Percentiles rank a stretch among this genome's conserved stretches.
Conservation (phyloP, 2,113 vertebrate genomes). For the Cercopithecus mona region DNA sequence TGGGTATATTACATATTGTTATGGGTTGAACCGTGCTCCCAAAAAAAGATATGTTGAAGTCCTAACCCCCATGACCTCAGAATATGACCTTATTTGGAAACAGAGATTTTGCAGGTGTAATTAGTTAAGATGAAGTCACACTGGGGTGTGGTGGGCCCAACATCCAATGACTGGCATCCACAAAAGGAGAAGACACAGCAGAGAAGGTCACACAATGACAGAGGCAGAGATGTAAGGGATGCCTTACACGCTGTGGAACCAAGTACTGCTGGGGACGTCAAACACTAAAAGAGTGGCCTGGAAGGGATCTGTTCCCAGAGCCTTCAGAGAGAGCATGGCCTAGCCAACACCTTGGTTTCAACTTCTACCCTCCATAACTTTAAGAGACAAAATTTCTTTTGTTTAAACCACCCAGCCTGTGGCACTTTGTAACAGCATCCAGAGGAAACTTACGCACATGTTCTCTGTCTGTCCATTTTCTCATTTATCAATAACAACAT, state of each 20-base stretch:
- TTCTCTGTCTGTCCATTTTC: neutral
- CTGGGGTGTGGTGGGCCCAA: neutral
- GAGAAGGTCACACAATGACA: neutral
- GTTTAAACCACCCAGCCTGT: neutral
- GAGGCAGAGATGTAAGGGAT: neutral
- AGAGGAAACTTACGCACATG: neutral
- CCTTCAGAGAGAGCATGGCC: neutral
- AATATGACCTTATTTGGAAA: neutral
- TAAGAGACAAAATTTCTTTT: neutral
- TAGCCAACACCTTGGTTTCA: neutral
- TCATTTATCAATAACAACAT: rapidly evolving
- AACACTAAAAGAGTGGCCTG: no score
- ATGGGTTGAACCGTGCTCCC: neutral
- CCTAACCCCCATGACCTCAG: neutral
- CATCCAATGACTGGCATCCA: no score
- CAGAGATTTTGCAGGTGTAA: neutral
- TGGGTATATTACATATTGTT: neutral
- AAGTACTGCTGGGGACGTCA: neutral
- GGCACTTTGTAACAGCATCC: neutral
- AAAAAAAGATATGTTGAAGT: neutral
- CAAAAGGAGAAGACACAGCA: neutral
- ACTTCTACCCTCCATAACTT: neutral
- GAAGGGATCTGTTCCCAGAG: no score
- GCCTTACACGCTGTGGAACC: rapidly evolving
- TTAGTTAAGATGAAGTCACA: neutral